These are phyloP conservation scores for Macquaria ambigua DNA, from an alignment of 2,113 vertebrate species.

Conservation along the genomic window DNA sequence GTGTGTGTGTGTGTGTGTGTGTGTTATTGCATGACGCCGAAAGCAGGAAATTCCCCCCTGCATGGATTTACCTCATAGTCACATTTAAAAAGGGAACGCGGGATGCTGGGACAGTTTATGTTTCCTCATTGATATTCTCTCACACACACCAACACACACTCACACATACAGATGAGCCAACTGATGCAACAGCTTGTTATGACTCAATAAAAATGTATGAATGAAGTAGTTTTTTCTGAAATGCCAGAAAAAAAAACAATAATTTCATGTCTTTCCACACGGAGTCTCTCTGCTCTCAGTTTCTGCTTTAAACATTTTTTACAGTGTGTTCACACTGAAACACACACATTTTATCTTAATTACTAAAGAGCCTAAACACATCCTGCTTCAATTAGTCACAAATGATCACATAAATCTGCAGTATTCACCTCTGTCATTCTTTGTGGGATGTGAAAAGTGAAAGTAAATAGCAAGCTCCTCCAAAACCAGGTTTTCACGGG, in stretches of 20 bases:
- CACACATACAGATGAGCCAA: conserved; percentile 20
- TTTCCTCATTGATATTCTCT: conserved; percentile 27
- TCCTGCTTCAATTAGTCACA: conserved; percentile 9
- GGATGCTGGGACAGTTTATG: conserved; percentile 13
- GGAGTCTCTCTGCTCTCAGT: background rate
- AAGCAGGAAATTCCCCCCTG: conserved; percentile 29
- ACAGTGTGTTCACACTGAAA: background rate
- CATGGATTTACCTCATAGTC: conserved; percentile 27
- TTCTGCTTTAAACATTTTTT: background rate
- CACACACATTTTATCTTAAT: background rate
- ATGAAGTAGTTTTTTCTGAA: background rate
- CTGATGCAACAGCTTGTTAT: conserved; percentile 33
- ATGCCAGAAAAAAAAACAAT: background rate
- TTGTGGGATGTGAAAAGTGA: background rate
- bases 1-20: background rate
- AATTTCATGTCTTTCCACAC: background rate
- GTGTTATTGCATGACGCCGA: background rate
- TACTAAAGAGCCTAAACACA: background rate
- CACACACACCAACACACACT: background rate
- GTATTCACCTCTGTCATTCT: background rate
- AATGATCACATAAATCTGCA: conserved; percentile 16
- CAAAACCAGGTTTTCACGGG: too few species aligned
- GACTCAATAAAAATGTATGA: conserved; percentile 19
- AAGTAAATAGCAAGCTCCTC: too few species aligned
- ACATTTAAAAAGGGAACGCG: background rate